A percentile compares a stretch with the other conserved stretches of the same genome.
phyloP scores from a whole-genome alignment of 2,113 vertebrate species.

The cat (Felis catus) region F.catus_Fca126_mat1.0 CM031425.1:48935001-48935500 shows the following conservation, averaged over 20 bases:
- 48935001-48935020: neutral
- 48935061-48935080: constrained; percentile 37
- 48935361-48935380: neutral
- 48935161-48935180: neutral
- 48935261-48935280: neutral
- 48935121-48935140: neutral
- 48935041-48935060: neutral
- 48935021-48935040: neutral
- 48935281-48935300: neutral
- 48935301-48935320: neutral
- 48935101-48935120: neutral
- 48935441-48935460: neutral
- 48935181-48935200: neutral
- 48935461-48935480: neutral
- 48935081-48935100: neutral
- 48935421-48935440: neutral
- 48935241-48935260: neutral
- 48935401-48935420: neutral
- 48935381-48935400: neutral
- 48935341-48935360: neutral
- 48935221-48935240: neutral
- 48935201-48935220: neutral
- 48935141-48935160: neutral
- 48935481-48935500: neutral
- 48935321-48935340: neutral